These are phyloP conservation scores for Bilobella aurantiaca DNA, from an alignment of 1,140 invertebrate genomes.

Conservation along the genomic window DNA sequence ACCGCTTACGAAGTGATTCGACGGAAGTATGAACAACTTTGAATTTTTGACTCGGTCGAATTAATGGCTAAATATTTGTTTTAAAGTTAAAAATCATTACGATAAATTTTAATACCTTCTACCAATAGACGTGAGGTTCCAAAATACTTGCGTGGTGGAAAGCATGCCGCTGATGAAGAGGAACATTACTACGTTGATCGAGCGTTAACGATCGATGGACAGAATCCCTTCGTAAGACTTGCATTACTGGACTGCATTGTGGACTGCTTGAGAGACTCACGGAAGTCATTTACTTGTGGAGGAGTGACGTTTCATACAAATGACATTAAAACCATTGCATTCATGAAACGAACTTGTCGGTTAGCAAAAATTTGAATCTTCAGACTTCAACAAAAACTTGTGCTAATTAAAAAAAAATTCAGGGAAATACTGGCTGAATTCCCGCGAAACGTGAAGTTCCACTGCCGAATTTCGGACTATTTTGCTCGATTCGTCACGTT, in stretches of 20 bases:
- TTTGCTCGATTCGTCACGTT: constrained; percentile 20
- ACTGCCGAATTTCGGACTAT: constrained; percentile 21
- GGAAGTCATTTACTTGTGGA: constrained; percentile 9
- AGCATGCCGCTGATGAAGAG: constrained; percentile 13
- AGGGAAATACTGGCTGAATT: constrained; percentile 20
- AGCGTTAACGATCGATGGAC: not conserved
- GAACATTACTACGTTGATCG: constrained; percentile 5
- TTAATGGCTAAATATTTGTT: not conserved
- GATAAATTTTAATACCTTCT: not conserved
- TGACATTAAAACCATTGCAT: not conserved
- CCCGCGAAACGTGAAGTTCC: constrained; percentile 9
- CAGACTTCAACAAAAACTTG: not conserved
- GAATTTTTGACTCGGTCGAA: not conserved
- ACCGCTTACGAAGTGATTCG: too few relatives aligned
- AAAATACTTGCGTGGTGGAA: not conserved
- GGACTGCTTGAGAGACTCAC: constrained; percentile 13
- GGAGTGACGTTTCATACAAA: not conserved
- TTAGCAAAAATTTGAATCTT: not conserved
- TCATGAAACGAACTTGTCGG: constrained; percentile 4
- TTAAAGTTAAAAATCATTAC: not conserved
- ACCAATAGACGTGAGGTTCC: not conserved
- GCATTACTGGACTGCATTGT: constrained; percentile 22
- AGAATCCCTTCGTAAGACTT: constrained; percentile 17
- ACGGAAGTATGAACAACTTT: too few relatives aligned
- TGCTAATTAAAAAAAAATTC: not conserved